phyloP scores from a whole-genome alignment of 2,797 vertebrate genomes.

The Notamacropus eugenii region DNA sequence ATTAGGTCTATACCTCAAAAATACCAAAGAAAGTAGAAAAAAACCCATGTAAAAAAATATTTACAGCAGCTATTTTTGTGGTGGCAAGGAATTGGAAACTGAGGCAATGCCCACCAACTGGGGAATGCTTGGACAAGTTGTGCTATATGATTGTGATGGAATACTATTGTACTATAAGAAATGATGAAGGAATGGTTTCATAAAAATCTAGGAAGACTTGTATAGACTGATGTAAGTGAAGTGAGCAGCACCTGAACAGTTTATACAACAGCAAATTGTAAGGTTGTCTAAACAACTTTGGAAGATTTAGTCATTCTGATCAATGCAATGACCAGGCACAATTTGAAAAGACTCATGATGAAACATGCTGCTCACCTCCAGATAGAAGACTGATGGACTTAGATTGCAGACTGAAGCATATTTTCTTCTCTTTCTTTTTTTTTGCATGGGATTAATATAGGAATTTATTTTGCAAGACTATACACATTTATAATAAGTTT shows the following conservation, averaged over 20 bases:
- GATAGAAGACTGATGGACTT: not conserved
- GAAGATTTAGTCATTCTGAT: not conserved
- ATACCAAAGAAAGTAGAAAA: not conserved
- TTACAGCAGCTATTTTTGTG: not conserved
- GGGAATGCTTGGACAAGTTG: not conserved
- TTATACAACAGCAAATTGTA: not conserved
- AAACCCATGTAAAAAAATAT: not conserved
- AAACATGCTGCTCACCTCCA: not conserved
- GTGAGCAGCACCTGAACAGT: not conserved
- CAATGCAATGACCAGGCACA: not conserved
- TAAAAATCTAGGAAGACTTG: not conserved
- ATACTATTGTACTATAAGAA: not conserved
- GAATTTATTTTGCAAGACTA: not conserved
- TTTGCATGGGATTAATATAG: not conserved
- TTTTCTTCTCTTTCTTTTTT: not conserved
- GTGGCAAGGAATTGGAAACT: not conserved
- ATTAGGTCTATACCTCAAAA: not conserved
- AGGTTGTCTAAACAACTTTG: not conserved
- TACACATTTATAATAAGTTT: not conserved
- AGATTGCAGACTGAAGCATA: not conserved
- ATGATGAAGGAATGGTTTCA: not conserved
- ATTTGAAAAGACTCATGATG: not conserved
- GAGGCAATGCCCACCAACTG: not conserved
- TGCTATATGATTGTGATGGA: not conserved
- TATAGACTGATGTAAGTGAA: not conserved